Evolutionary conservation across 2,888 invertebrate genomes (phyloP).

Genomic region (Bruchidius siliquastri): DNA sequence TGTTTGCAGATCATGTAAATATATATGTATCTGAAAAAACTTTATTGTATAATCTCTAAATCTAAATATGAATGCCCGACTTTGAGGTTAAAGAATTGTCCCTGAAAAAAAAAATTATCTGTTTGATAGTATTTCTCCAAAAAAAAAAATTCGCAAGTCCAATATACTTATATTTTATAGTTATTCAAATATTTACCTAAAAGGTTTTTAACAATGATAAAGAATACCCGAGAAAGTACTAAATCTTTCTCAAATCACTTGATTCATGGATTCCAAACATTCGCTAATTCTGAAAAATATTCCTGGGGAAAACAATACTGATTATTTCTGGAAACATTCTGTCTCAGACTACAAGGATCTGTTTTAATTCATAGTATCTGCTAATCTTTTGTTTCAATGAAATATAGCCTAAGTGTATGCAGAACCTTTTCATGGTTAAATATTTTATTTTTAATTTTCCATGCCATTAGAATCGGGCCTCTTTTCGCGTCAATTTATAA

Average conservation of each 20-base stretch:
- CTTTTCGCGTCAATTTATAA: too few species aligned
- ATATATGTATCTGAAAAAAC: too few species aligned
- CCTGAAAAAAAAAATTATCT: too few species aligned
- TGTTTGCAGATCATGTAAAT: too few species aligned
- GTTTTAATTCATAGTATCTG: not conserved
- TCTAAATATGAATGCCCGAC: too few species aligned
- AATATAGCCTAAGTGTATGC: not conserved
- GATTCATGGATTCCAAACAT: not conserved
- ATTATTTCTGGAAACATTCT: not conserved
- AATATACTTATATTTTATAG: not conserved
- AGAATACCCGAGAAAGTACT: not conserved
- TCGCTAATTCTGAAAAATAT: not conserved
- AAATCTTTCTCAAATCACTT: not conserved
- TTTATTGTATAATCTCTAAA: too few species aligned
- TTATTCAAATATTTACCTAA: not conserved
- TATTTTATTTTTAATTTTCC: not conserved
- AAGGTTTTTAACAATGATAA: not conserved
- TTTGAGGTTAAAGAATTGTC: too few species aligned
- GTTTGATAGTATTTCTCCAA: not conserved
- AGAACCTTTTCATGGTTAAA: too few species aligned
- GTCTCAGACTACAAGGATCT: not conserved
- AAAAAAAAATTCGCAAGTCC: not conserved
- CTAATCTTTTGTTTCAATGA: not conserved
- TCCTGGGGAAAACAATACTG: not conserved
- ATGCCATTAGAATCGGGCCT: too few species aligned